Base-by-base conservation (phyloP, 2,113 vertebrate species). In the Tetrao urogallus region DNA sequence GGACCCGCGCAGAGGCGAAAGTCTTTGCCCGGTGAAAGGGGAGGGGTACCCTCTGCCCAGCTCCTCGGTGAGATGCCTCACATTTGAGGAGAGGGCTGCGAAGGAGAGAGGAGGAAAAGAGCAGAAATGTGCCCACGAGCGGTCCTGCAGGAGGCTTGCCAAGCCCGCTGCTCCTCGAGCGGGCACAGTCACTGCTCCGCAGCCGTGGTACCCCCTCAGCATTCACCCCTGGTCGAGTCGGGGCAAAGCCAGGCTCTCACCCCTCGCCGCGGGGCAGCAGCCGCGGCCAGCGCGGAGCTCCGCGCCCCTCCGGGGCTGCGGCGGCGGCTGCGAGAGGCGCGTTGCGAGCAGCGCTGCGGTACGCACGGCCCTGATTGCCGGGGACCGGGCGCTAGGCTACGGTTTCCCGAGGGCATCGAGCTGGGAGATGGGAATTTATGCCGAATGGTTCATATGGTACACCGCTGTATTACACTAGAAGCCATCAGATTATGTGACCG, bases 141-240 rank as follows among this genome's bases (percentile, higher is more conserved):
- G 28, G 4, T 7, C 14, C 56, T 24, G 70, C 7, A 32, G 27
- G 25, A 63, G 27, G 11, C 11, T 70, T 61, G 40, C 10, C 25
- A 86, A 77, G 30, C 14, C 36, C 5, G 1, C 67, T 72, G 47
- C 13, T 11, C 25, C 7, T 60, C 30, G n/a, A 79, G 76, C 4
- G 11, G 20, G 24, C 50, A 34, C 6, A 54, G 61, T 16, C 6
- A 47, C 40, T 78, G 27, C 19, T 25, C 27, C 20, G 9, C 75
- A 32, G 78, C 17, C 3, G 8, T 7, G 20, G 30, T 16, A 52
- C 2, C 34, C 32, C 40, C 24, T 36, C 4, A 24, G 40, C 65
- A 63, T 30, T 45, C 10, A 2, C n/a, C 8, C 7, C 6, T 21
- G 3, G 28, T 6, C 1, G 15, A 43, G 24, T 20, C 3, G 8